A percentile compares a stretch with the other conserved stretches of the same genome.
Evolutionary conservation across 1,140 invertebrate genomes (phyloP).

Genomic region (Papilio polytes): DNA sequence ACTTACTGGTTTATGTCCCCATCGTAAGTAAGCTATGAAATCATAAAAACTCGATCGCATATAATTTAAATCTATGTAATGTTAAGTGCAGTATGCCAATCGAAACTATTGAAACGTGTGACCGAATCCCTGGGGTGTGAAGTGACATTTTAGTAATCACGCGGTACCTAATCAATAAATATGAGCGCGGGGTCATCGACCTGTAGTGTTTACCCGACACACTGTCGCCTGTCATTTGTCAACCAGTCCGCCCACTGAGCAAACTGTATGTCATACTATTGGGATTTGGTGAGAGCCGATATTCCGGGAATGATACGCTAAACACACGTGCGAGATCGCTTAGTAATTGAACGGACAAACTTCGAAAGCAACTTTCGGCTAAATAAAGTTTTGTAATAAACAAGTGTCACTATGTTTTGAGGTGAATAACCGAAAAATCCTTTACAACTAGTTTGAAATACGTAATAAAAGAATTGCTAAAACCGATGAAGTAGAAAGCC

Average conservation of each 20-base stretch:
- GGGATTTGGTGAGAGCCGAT: slow-evolving; percentile 52
- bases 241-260: slow-evolving; percentile 75
- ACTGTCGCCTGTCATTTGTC: slow-evolving; percentile 56
- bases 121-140: slow-evolving; percentile 46
- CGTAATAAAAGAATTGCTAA: too few relatives aligned
- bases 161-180: slow-evolving; percentile 64
- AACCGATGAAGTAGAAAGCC: too few relatives aligned
- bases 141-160: slow-evolving; percentile 71
- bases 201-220: slow-evolving; percentile 63
- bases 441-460: too few relatives aligned
- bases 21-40: not conserved
- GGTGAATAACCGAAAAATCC: not conserved
- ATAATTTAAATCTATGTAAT: not conserved
- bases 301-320: slow-evolving; percentile 38
- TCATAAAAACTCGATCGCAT: not conserved
- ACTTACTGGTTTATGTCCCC: too few relatives aligned
- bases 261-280: slow-evolving; percentile 65
- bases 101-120: slow-evolving; percentile 14
- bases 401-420: not conserved
- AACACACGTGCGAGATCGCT: slow-evolving; percentile 8
- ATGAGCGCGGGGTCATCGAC: slow-evolving; percentile 65
- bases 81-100: not conserved
- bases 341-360: slow-evolving; percentile 16
- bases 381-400: not conserved
- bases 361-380: not conserved